Percentiles rank a stretch among this genome's conserved stretches.
Conservation (phyloP, 1,140 invertebrate species). For the Magallana ariakensis region DNA sequence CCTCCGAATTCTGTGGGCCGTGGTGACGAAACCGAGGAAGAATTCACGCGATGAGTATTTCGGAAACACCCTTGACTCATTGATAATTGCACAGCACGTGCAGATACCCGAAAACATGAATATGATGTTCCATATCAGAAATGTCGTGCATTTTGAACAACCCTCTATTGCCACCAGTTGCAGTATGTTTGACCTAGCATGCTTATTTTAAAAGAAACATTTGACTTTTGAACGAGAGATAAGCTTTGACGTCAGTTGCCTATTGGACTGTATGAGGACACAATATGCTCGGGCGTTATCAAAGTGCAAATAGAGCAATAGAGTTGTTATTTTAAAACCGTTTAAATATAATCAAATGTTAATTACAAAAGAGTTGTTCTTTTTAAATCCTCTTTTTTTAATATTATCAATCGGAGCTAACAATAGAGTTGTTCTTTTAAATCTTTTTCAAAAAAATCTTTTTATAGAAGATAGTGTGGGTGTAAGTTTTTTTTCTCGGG, state of each 20-base stretch:
- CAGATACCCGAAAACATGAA: conserved; percentile 13
- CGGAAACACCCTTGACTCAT: conserved; percentile 28
- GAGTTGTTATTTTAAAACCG: background rate
- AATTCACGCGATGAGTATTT: conserved; percentile 18
- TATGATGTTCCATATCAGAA: background rate
- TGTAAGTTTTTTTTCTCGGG: too few species aligned
- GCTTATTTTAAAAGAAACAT: background rate
- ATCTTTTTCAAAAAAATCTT: too few species aligned
- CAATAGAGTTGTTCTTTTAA: too few species aligned
- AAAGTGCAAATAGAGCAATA: background rate
- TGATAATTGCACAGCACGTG: conserved; percentile 33
- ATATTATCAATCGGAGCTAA: too few species aligned
- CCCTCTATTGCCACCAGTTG: background rate
- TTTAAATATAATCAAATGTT: background rate
- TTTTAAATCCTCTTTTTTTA: too few species aligned
- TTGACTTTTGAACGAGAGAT: conserved; percentile 31
- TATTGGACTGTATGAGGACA: too few species aligned
- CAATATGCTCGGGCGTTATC: too few species aligned
- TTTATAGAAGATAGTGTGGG: too few species aligned
- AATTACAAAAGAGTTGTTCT: background rate
- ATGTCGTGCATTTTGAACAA: conserved; percentile 9
- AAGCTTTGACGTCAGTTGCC: background rate
- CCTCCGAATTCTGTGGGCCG: background rate
- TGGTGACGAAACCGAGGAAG: background rate
- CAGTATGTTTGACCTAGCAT: conserved; percentile 2